Conservation (phyloP, 2,797 vertebrate species). For the Hypotaenidia okinawae region DNA sequence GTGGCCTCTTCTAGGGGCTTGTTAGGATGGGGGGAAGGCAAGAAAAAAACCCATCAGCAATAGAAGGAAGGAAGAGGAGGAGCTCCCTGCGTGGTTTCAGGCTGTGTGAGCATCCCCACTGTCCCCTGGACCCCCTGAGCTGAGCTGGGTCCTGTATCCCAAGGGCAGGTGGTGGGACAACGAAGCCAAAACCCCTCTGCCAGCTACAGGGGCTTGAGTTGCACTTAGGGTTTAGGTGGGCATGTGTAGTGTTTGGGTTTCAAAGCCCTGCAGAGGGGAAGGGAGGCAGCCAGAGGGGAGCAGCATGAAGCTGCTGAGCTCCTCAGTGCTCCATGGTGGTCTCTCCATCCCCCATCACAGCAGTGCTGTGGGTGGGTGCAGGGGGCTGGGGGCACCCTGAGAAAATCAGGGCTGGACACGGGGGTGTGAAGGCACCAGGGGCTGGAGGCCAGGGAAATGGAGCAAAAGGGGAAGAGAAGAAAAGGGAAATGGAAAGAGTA, state of each 20-base stretch:
- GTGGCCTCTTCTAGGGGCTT: background rate
- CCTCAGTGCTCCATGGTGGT: rapidly evolving
- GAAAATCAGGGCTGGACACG: rapidly evolving
- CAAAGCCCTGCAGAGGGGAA: background rate
- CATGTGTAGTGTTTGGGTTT: background rate
- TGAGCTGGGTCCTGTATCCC: background rate
- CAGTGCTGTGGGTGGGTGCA: rapidly evolving
- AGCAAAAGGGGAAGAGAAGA: constrained; percentile 59
- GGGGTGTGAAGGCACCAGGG: rapidly evolving
- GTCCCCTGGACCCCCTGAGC: background rate
- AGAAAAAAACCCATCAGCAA: background rate
- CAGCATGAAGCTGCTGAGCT: background rate
- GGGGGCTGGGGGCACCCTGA: rapidly evolving
- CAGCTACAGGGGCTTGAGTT: rapidly evolving
- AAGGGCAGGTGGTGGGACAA: background rate
- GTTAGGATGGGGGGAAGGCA: background rate
- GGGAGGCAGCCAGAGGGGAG: rapidly evolving
- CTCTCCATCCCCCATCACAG: rapidly evolving
- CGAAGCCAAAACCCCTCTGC: background rate
- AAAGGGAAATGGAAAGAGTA: constrained; percentile 54
- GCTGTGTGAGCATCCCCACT: rapidly evolving
- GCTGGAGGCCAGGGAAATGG: background rate
- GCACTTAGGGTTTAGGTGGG: background rate
- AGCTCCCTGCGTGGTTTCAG: background rate
- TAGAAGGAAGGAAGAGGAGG: background rate